Evolutionary conservation across 1,140 invertebrate species (phyloP), one percentile per base, ranked within the genome.

Genomic region (Lithobius niger): DNA sequence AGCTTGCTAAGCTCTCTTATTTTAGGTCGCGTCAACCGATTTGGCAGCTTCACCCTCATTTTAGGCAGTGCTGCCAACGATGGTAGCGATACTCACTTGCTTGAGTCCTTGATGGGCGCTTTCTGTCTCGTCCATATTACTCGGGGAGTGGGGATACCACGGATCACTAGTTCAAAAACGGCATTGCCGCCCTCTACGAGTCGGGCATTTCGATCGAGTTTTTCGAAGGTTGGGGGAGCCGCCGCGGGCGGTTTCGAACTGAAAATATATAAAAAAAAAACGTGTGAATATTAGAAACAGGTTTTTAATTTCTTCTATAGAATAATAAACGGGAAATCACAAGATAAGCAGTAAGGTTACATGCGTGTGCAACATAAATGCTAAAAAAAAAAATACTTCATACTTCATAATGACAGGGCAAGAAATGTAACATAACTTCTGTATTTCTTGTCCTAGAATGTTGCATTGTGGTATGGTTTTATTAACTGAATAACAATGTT

Each of bases 81-180:
- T 36, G 6, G n/a, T n/a, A n/a, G n/a, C n/a, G n/a, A n/a, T n/a
- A 49, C 47, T 49, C 45, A 54, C 52, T 55, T 55, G 3, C 49
- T 3, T 4, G 26, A 19, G 24, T 55, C 84, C 60, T 80, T 72
- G 61, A 92, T 76, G 52, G 84, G 82, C 64, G 82, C 79, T 62
- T 86, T 86, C 72, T 91, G 88, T 68, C 89, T 82, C 55, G 88
- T 89, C 95, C 96, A 99, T 40, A 84, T 83, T 50, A 97, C 91
- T 55, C 82, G 82, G 52, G 96, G 96, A 67, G 86, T 89, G 10
- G 96, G 95, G 71, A 86, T 88, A 53, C 92, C 96, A 59, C 81
- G 80, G 4, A 94, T 80, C 59, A 84, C 81, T 19, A 96, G 88
- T 71, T 96, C 87, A 71, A 99, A 96, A 66, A 84, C 76, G 24